Conservation (phyloP, 2,888 invertebrate genomes). For the Andrena chrysosceles region DNA sequence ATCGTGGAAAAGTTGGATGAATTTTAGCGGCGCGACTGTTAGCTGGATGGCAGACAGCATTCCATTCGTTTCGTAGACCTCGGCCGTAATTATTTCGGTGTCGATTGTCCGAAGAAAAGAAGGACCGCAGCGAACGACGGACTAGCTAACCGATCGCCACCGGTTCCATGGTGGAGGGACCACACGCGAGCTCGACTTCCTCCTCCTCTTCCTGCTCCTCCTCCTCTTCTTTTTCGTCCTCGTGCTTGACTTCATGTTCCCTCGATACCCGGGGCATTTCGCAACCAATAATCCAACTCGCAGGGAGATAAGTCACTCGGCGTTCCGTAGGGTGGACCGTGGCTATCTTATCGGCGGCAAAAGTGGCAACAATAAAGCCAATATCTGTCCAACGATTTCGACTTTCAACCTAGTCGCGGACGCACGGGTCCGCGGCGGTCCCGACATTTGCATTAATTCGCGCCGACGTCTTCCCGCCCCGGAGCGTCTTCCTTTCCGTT, state of each 20-base stretch:
- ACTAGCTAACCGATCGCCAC: constrained; percentile 59
- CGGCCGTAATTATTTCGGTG: not conserved
- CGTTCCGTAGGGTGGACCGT: constrained; percentile 13
- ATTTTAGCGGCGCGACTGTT: too few relatives aligned
- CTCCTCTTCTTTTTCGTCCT: constrained; percentile 38
- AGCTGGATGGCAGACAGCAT: too few relatives aligned
- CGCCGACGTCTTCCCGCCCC: constrained; percentile 30
- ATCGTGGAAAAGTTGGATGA: not conserved
- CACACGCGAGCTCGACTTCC: constrained; percentile 65
- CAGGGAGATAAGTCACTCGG: constrained; percentile 49
- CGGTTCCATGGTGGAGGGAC: constrained; percentile 53
- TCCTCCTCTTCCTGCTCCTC: constrained; percentile 20
- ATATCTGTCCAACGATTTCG: constrained; percentile 31
- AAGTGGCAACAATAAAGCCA: constrained; percentile 53
- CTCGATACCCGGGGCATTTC: constrained; percentile 43
- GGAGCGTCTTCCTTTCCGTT: not conserved
- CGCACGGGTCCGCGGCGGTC: constrained; percentile 2
- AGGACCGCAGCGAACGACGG: constrained; percentile 46
- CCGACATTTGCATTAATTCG: constrained; percentile 53
- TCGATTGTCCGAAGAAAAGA: not conserved
- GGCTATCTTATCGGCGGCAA: constrained; percentile 49
- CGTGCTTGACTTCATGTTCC: constrained; percentile 41
- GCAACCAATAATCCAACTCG: constrained; percentile 61
- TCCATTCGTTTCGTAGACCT: too few relatives aligned
- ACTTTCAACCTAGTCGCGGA: not conserved